These are phyloP conservation scores for Oncorhynchus clarkii DNA, from an alignment of 2,113 vertebrate genomes.

Conservation along the genomic window DNA sequence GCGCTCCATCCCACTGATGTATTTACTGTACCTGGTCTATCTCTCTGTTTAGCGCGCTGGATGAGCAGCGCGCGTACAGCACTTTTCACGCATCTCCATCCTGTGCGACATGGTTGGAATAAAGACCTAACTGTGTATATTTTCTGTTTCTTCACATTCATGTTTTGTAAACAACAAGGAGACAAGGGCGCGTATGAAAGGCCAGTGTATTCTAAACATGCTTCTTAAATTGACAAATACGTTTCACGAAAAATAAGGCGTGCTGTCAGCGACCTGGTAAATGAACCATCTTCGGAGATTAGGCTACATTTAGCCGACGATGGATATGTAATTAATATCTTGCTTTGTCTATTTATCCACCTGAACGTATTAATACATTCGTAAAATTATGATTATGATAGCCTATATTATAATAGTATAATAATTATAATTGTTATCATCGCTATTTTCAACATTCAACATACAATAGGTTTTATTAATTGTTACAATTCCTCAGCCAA, in stretches of 20 bases:
- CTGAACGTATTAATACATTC: no score
- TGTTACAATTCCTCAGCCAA: not conserved
- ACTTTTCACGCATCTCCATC: not conserved
- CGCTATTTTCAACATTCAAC: not conserved
- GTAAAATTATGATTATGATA: no score
- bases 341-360: no score
- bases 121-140: slow-evolving; percentile 32
- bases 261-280: slow-evolving; percentile 17
- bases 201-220: slow-evolving; percentile 56
- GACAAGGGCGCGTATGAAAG: slow-evolving; percentile 67
- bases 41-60: not conserved
- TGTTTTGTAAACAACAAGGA: slow-evolving; percentile 69
- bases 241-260: slow-evolving; percentile 36
- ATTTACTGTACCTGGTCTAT: no score
- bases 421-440: not conserved
- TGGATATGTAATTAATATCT: no score
- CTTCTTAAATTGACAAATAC: slow-evolving; percentile 62
- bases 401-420: no score
- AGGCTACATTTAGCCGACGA: not conserved
- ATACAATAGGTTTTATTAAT: not conserved
- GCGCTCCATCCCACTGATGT: no score
- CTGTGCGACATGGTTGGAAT: slow-evolving; percentile 24
- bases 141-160: slow-evolving; percentile 61
- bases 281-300: not conserved
- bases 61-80: not conserved